Evolutionary conservation across 2,888 invertebrate species (phyloP), one percentile per base, ranked within the genome.

Genomic region (Scaptodrosophila latifasciaeformis): DNA sequence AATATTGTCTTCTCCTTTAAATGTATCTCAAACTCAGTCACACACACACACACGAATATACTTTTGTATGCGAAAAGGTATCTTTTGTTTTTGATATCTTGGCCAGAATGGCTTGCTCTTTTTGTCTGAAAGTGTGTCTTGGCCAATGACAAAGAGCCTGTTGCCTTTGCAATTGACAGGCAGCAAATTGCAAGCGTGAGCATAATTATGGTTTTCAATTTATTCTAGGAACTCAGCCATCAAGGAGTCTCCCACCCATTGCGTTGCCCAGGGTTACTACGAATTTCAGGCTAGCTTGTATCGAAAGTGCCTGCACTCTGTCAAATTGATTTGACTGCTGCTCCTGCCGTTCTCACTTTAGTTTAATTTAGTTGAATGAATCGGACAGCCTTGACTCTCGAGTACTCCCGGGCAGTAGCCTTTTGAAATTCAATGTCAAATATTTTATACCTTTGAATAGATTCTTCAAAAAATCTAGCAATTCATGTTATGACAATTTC

Each of bases 141-240:
- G 24, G 42, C 34, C 63, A 59, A 64, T 49, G 60, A 63, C 70
- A 56, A 54, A 49, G 29, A 19, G 19, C 54, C 44, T 56, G 31
- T 70, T 63, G 66, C 57, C 57, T 71, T 63, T 54, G 69, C 79
- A 75, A 59, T 59, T 70, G 71, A 65, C 70, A 70, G 60, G 46
- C 54, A 46, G 37, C 27, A 57, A 45, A 46, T 56, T 53, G 62
- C 60, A 78, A 74, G 82, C 75, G 77, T 79, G 82, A 63, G 71
- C 66, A 63, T 67, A 77, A 80, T 79, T 75, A 79, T 81, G 67
- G 50, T 64, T 64, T 58, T 69, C 67, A 77, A 81, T 71, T 62
- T 67, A 55, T 78, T 81, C 81, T 54, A 15, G 34, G 78, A 78
- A 78, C 42, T 19, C 13, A 35, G 17, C 3, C 15, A 35, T 10